Conservation (phyloP, 2,888 invertebrate genomes). For the Luperina nickerlii region DNA sequence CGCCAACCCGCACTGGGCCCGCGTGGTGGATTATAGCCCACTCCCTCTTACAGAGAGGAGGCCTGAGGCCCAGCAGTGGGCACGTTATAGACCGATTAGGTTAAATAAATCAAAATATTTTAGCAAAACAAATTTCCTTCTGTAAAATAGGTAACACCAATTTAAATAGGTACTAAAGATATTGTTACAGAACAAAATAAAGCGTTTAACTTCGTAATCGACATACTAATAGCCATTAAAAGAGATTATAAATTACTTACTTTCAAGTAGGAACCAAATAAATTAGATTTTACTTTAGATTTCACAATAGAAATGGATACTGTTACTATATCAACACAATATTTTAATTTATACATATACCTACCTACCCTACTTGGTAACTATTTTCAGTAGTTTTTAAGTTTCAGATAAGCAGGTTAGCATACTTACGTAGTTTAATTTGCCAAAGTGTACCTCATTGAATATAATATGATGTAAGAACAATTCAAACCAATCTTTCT, state of each 20-base stretch:
- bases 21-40: not conserved
- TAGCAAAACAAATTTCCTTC: not conserved
- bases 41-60: not conserved
- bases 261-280: constrained; percentile 14
- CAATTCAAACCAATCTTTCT: not conserved
- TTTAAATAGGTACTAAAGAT: constrained; percentile 2
- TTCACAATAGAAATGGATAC: constrained; percentile 12
- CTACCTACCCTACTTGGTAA: not conserved
- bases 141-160: not conserved
- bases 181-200: constrained; percentile 21
- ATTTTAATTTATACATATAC: not conserved
- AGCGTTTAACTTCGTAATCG: constrained; percentile 20
- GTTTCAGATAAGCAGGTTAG: not conserved
- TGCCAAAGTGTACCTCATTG: not conserved
- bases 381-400: not conserved
- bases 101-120: constrained; percentile 9
- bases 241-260: constrained; percentile 19
- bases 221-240: constrained; percentile 14
- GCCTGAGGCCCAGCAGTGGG: no score
- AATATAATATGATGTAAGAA: not conserved
- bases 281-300: constrained; percentile 10
- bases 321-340: not conserved
- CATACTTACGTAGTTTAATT: not conserved
- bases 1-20: not conserved
- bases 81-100: not conserved